phyloP scores from a whole-genome alignment of 1,140 invertebrate genomes.

The Drosophila mojavensis region DNA sequence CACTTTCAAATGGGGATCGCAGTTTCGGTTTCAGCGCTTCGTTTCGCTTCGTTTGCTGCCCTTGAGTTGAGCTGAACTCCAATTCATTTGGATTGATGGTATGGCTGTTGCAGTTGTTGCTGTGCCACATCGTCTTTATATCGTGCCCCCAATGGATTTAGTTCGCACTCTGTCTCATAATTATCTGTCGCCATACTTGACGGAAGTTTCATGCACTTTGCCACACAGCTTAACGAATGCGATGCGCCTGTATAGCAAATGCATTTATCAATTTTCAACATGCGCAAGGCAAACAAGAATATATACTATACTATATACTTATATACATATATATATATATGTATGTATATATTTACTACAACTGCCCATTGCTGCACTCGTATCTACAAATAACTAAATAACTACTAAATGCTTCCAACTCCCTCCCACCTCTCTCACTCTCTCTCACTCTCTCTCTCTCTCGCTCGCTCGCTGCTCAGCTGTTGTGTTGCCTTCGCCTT shows the following conservation, averaged over 20 bases:
- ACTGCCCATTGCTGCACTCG: not conserved
- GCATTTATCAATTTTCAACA: slow-evolving; percentile 58
- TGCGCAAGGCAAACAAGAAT: slow-evolving; percentile 10
- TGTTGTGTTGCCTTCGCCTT: slow-evolving; percentile 9
- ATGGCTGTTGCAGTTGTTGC: slow-evolving; percentile 1
- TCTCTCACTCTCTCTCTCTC: not conserved
- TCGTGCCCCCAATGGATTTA: slow-evolving; percentile 21
- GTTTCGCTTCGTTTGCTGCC: slow-evolving; percentile 17
- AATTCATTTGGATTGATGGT: slow-evolving; percentile 8
- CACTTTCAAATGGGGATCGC: slow-evolving; percentile 25
- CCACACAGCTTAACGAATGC: slow-evolving; percentile 24
- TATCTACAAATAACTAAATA: slow-evolving; percentile 20
- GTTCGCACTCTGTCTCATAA: slow-evolving; percentile 23
- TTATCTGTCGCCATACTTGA: slow-evolving; percentile 58
- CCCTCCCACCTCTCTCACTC: too few relatives aligned
- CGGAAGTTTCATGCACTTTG: slow-evolving; percentile 61
- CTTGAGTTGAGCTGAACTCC: slow-evolving; percentile 35
- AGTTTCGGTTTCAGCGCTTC: slow-evolving; percentile 11
- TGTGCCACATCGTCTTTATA: slow-evolving; percentile 15
- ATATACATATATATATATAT: slow-evolving; percentile 1
- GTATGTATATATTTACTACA: not conserved
- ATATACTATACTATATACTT: not conserved
- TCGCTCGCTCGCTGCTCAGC: not conserved
- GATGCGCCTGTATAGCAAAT: not conserved
- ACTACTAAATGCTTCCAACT: not conserved